Evolutionary conservation across 2,113 vertebrate genomes (phyloP).

Genomic region (Ranitomeya variabilis): DNA sequence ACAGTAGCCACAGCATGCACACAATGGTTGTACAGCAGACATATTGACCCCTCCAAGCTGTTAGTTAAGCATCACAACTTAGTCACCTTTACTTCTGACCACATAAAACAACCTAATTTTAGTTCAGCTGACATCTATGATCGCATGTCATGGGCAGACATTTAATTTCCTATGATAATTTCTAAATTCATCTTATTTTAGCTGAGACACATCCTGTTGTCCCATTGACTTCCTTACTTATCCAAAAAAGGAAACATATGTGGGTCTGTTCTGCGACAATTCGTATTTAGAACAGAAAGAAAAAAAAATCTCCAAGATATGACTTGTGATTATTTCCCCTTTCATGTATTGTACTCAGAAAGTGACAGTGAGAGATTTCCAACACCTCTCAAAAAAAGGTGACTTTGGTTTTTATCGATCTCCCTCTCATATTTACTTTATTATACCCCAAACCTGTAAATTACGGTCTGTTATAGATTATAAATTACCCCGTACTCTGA

Average conservation of each 20-base stretch:
- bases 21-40: too few species aligned
- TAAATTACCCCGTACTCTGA: not conserved
- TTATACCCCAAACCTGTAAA: not conserved
- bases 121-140: not conserved
- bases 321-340: constrained; percentile 39
- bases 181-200: constrained; percentile 50
- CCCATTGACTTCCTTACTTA: constrained; percentile 37
- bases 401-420: not conserved
- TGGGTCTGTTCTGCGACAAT: constrained; percentile 42
- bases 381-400: not conserved
- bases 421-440: not conserved
- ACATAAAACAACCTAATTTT: not conserved
- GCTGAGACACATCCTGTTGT: constrained; percentile 50
- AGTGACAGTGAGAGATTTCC: constrained; percentile 36
- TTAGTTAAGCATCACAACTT: not conserved
- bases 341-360: constrained; percentile 40
- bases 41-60: too few species aligned
- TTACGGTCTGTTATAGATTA: not conserved
- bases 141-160: not conserved
- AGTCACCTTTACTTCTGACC: not conserved
- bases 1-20: too few species aligned
- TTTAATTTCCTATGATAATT: constrained; percentile 37
- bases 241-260: constrained; percentile 49
- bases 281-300: constrained; percentile 16
- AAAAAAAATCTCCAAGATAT: not conserved